These are phyloP conservation scores for Nymphalis c-album DNA, from an alignment of 2,888 invertebrate genomes.

Conservation along the genomic window DNA sequence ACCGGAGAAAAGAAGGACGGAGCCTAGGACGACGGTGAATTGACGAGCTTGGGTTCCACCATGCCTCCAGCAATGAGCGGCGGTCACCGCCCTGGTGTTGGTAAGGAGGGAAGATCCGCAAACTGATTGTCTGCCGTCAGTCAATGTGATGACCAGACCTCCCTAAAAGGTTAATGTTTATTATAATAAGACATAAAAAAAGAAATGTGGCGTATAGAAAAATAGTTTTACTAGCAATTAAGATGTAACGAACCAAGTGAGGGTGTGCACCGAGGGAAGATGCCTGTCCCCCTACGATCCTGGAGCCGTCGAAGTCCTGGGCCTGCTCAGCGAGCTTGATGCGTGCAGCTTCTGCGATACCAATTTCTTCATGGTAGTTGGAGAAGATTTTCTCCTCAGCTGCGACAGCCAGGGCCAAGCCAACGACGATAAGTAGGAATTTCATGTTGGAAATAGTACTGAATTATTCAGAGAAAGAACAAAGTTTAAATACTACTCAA, in stretches of 20 bases:
- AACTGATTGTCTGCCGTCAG: not conserved
- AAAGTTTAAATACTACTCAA: too few species aligned
- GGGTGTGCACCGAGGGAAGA: constrained; percentile 40
- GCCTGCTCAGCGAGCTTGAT: constrained; percentile 44
- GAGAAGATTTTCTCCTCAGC: constrained; percentile 39
- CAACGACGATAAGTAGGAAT: constrained; percentile 29
- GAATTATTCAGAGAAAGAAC: too few species aligned
- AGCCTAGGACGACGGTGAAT: not conserved
- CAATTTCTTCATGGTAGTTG: constrained; percentile 50
- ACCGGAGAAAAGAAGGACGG: not conserved
- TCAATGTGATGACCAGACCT: not conserved
- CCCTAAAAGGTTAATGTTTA: not conserved
- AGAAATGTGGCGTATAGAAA: not conserved
- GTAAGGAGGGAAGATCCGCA: not conserved
- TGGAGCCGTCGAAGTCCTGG: constrained; percentile 44
- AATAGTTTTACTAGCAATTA: not conserved
- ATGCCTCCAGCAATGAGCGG: too few species aligned
- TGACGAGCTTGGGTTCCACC: not conserved
- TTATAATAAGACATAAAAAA: not conserved
- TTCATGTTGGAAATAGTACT: constrained; percentile 26
- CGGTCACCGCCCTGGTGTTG: too few species aligned
- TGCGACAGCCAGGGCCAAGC: constrained; percentile 32
- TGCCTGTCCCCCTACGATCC: constrained; percentile 49
- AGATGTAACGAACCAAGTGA: constrained; percentile 39
- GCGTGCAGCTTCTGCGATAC: constrained; percentile 48